Base-by-base conservation (phyloP, 2,888 invertebrate species). In the Hedychridium roseum region DNA sequence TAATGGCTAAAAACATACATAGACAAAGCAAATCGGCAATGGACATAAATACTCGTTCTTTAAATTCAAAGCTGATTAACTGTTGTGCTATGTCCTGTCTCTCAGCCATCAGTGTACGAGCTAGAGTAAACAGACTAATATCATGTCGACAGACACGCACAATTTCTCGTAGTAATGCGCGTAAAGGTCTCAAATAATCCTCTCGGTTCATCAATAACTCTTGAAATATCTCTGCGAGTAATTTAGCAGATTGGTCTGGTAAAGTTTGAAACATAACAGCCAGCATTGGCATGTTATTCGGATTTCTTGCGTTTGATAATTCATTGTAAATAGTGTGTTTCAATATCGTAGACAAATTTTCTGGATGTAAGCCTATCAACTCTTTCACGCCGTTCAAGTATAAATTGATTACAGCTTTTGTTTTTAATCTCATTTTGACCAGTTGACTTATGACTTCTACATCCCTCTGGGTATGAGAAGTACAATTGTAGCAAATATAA, bases 271-370 rank as follows among this genome's bases (percentile, higher is more conserved):
- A 92, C 80, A 97, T 89, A 6, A 92, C 91, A 1, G 89, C 90
- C 11, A 97, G 83, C 79, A 97, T 90, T 7, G 92, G 88, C 89
- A 97, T 92, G 80, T 97, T 97, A 82, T 96, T 97, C 0, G 94
- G 92, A 80, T 96, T 95, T 49, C 97, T 86, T 18, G 90, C 88
- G 71, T 91, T 90, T 0, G 96, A 94, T 59, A 97, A 81, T 82
- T 97, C 97, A 80, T 97, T 97, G 82, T 94, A 95, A 47, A 97
- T 90, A 0, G 94, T 94, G 73, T 93, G 91, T 64, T 94, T 94
- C 62, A 97, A 82, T 52, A 95, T 86, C 21, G 92, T 89, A 49
- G 88, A 87, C 42, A 97, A 80, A 71, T 96, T 92, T 16, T 92
- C 91, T 0, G 91, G 88, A 71, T 92, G 91, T 40, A 92, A 86